phyloP scores from a whole-genome alignment of 2,113 vertebrate species.

The Zosterops japonicus region DNA sequence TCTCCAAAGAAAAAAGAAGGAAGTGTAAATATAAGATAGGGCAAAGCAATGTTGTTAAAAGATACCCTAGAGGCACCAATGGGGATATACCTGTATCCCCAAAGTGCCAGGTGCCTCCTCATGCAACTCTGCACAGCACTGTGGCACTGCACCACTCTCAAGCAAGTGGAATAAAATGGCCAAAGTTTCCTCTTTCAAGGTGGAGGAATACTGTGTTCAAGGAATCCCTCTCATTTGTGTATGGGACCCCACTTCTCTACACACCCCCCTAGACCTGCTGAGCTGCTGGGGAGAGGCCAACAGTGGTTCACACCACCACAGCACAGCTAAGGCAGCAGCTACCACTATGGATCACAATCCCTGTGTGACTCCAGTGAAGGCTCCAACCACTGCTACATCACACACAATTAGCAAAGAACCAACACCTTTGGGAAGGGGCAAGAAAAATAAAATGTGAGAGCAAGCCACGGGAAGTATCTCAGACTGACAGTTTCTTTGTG shows the following conservation, averaged over 20 bases:
- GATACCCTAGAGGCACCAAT: not conserved
- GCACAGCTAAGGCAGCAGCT: not conserved
- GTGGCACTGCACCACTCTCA: not conserved
- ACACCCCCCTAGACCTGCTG: not conserved
- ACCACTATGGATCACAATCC: rapidly evolving
- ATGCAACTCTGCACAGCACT: not conserved
- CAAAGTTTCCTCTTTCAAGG: not conserved
- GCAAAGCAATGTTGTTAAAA: not conserved
- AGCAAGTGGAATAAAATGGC: not conserved
- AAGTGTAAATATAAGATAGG: not conserved
- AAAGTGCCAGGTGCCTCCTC: not conserved
- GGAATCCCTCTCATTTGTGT: not conserved
- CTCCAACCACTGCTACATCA: not conserved
- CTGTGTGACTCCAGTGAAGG: rapidly evolving
- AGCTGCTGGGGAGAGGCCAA: not conserved
- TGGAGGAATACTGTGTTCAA: not conserved
- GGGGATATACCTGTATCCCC: not conserved
- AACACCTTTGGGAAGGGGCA: not conserved
- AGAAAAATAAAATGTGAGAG: not conserved
- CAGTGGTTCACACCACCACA: not conserved
- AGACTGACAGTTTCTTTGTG: not conserved
- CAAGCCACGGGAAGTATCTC: not conserved
- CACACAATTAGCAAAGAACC: not conserved
- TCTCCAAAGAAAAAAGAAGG: not conserved
- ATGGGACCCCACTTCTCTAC: not conserved